Evolutionary conservation across 2,797 vertebrate species (phyloP), one percentile per base, ranked within the genome.

Genomic region (Darevskia nairensis): DNA sequence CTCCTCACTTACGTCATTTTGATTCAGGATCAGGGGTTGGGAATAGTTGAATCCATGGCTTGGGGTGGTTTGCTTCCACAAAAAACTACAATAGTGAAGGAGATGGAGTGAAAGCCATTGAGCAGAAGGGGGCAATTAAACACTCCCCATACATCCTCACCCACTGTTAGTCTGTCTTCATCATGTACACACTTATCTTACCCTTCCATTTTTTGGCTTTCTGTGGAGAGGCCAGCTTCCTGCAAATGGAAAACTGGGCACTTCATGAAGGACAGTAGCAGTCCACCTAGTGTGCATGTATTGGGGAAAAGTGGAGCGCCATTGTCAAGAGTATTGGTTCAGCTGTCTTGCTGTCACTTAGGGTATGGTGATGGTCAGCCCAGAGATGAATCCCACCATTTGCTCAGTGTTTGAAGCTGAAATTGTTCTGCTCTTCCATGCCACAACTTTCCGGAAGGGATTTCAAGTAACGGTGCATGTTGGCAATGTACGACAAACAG

Each of bases 321-420:
- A 75, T 10, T 46, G 64, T n/a, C 87, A 8, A 86, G 17, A 90
- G 11, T 2, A 93, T 85, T 93, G 85, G 50, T 79, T 89, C 91
- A 89, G 7, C 46, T 35, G 19, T 78, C 78, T 66, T 76, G 10
- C 88, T 89, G 1, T 93, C 72, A 7, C 90, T 72, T 96, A 99
- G 99, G 99, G 99, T 78, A 99, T 99, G 99, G 99, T 99, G 94
- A 98, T 99, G 98, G 98, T 99, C 93, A 99, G 99, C 95, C 99
- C 98, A 2, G 98, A 99, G 96, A 99, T 99, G 98, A 97, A 99
- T 90, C 99, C 99, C 32, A 99, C 98, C 44, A 98, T 99, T 94
- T 99, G 99, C 96, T 99, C 98, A 95, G 97, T 97, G 94, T 99
- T 99, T 89, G 99, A 99, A 95, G 98, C 99, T 0, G 98, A 99